Evolutionary conservation across 2,888 invertebrate genomes (phyloP).

Genomic region (Sepiola atlantica): DNA sequence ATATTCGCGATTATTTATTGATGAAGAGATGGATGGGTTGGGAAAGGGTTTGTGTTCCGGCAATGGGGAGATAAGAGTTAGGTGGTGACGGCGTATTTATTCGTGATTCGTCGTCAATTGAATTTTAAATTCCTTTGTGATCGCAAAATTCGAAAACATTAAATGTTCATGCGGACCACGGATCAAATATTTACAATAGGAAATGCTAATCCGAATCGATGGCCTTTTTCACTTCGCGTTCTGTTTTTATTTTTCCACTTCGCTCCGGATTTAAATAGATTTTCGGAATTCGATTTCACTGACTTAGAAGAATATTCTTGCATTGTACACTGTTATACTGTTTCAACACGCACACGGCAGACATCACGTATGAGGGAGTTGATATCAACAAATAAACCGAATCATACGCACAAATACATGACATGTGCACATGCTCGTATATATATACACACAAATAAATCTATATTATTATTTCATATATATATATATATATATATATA

Average conservation of each 20-base stretch:
- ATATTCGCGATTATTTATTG: neutral
- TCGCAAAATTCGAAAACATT: neutral
- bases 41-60: neutral
- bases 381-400: too few species aligned
- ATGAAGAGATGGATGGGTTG: neutral
- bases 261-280: neutral
- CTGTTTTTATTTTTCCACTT: neutral
- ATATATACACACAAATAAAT: neutral
- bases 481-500: neutral
- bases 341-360: neutral
- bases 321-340: neutral
- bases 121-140: slow-evolving; percentile 19
- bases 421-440: neutral
- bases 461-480: too few species aligned
- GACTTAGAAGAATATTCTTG: neutral
- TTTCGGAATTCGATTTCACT: slow-evolving; percentile 3
- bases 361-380: too few species aligned
- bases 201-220: neutral
- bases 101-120: slow-evolving; percentile 6
- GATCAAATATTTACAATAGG: slow-evolving; percentile 3
- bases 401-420: too few species aligned
- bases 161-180: slow-evolving; percentile 7
- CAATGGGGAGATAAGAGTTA: neutral
- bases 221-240: neutral
- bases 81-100: neutral